phyloP scores from a whole-genome alignment of 1,140 invertebrate species.

The Melitaea cinxia region DNA sequence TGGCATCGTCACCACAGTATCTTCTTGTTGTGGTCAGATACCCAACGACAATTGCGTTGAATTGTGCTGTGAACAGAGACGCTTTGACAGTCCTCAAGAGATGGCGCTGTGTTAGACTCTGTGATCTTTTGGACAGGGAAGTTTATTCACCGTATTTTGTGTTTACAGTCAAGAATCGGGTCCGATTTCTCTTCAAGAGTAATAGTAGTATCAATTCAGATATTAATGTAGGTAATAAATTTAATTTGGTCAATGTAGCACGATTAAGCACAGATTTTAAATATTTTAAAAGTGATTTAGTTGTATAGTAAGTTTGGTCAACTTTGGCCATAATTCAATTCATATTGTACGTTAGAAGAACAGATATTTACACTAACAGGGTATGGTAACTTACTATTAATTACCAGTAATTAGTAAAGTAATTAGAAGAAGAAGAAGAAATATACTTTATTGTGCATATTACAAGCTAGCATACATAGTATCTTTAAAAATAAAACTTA shows the following conservation, averaged over 20 bases:
- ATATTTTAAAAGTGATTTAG: no score
- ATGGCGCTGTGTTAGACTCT: slow-evolving; percentile 53
- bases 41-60: slow-evolving; percentile 44
- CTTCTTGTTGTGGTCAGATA: slow-evolving; percentile 59
- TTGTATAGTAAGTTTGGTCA: no score
- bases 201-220: slow-evolving; percentile 70
- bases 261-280: no score
- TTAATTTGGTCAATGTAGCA: neutral
- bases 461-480: no score
- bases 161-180: slow-evolving; percentile 44
- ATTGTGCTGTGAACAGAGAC: slow-evolving; percentile 52
- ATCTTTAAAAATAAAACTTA: no score
- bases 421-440: no score
- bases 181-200: slow-evolving; percentile 60
- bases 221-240: slow-evolving; percentile 63
- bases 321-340: no score
- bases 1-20: slow-evolving; percentile 30
- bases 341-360: no score
- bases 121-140: slow-evolving; percentile 45
- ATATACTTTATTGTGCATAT: no score
- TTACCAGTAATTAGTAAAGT: no score
- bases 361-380: no score
- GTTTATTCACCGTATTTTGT: slow-evolving; percentile 48
- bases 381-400: no score
- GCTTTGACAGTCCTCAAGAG: slow-evolving; percentile 57